Conservation (phyloP, 2,113 vertebrate species). For the Mohoua ochrocephala region DNA sequence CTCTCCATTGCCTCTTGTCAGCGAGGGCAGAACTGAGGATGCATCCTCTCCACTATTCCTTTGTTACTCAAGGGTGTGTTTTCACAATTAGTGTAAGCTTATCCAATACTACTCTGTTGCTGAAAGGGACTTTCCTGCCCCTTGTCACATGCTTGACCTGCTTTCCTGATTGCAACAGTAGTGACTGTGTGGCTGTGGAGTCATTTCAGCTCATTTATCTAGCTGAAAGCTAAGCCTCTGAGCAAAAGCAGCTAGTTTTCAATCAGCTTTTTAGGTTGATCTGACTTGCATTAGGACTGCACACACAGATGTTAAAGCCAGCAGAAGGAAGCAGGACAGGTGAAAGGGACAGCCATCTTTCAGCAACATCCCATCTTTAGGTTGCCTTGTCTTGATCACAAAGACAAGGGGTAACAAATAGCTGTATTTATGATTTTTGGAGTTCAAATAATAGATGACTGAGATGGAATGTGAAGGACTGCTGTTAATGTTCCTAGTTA, state of each 20-base stretch:
- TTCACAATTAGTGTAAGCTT: not conserved
- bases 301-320: accelerated
- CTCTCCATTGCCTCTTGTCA: not conserved
- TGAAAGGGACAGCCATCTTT: not conserved
- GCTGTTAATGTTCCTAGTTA: not conserved
- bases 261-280: not conserved
- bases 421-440: not conserved
- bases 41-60: not conserved
- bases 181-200: not conserved
- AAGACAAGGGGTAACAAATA: not conserved
- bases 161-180: not conserved
- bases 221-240: not conserved
- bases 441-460: not conserved
- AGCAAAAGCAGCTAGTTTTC: not conserved
- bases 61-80: not conserved
- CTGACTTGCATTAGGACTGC: not conserved
- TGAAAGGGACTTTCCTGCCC: constrained; percentile 10
- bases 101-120: not conserved
- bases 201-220: not conserved
- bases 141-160: not conserved
- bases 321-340: not conserved
- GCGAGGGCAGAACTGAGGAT: not conserved
- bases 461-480: not conserved
- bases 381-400: not conserved
- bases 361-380: not conserved